A percentile compares a stretch with the other conserved stretches of the same genome.
Conservation (phyloP, 2,888 invertebrate genomes). For the Blastobasis lacticolella region DNA sequence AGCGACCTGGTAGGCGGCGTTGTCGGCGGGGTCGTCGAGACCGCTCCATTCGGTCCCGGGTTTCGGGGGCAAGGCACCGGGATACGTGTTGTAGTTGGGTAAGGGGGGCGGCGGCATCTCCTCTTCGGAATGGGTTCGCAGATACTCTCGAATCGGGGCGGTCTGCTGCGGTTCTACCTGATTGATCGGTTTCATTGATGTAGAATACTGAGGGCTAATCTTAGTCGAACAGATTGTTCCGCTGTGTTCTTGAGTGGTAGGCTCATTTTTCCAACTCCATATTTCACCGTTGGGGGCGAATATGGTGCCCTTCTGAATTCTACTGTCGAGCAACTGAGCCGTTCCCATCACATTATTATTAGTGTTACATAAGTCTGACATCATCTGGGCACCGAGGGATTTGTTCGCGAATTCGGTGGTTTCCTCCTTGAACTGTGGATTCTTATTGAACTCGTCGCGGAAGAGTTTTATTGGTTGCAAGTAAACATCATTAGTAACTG, state of each 20-base stretch:
- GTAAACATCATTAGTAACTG: conserved; percentile 67
- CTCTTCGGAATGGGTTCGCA: conserved; percentile 52
- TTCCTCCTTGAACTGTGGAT: conserved; percentile 72
- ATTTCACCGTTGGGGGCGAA: conserved; percentile 70
- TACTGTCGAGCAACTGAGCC: conserved; percentile 53
- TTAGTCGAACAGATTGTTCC: conserved; percentile 63
- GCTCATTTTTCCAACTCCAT: conserved; percentile 70
- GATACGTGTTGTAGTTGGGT: conserved; percentile 65
- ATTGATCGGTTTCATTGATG: conserved; percentile 56
- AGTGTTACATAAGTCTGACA: conserved; percentile 55
- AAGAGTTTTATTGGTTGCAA: conserved; percentile 72
- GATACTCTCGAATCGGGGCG: conserved; percentile 56
- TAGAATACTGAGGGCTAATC: conserved; percentile 63
- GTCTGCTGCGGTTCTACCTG: conserved; percentile 64
- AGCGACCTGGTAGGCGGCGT: conserved; percentile 29
- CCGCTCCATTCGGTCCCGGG: conserved; percentile 37
- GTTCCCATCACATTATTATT: conserved; percentile 62
- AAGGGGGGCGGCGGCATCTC: conserved; percentile 54
- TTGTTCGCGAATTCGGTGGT: conserved; percentile 67
- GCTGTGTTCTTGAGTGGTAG: conserved; percentile 62
- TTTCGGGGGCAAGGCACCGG: conserved; percentile 35
- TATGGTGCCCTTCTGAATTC: conserved; percentile 65
- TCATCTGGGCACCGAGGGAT: conserved; percentile 56
- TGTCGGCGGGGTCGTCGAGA: conserved; percentile 26
- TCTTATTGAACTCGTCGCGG: conserved; percentile 68